Percentiles rank a stretch among this genome's conserved stretches.
These are phyloP conservation scores for Conops quadrifasciatus DNA, from an alignment of 2,888 invertebrate species.

Conservation along the genomic window DNA sequence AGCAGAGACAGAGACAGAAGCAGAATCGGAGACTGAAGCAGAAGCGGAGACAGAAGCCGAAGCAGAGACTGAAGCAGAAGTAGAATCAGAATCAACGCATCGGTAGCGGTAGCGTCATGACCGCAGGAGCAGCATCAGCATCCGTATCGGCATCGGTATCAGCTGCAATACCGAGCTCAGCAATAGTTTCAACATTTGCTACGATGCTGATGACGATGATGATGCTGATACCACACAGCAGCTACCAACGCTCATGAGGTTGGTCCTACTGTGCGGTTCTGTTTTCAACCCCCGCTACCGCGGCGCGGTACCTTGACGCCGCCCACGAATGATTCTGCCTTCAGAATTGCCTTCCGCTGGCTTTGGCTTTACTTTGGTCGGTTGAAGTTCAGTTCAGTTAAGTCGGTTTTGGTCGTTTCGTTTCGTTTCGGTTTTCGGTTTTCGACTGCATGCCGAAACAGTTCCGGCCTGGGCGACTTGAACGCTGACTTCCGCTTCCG, in stretches of 20 bases:
- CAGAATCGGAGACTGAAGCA: no score
- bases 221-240: no score
- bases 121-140: slow-evolving; percentile 8
- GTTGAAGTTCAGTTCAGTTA: no score
- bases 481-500: slow-evolving; percentile 54
- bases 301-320: neutral
- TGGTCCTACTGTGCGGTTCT: no score
- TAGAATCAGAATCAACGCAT: no score
- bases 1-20: neutral
- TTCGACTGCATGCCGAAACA: slow-evolving; percentile 13
- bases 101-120: slow-evolving; percentile 12
- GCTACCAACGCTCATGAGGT: no score
- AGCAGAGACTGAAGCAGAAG: no score
- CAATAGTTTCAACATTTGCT: slow-evolving; percentile 1
- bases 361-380: no score
- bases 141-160: slow-evolving; percentile 33
- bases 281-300: neutral
- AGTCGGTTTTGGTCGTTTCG: no score
- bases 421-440: slow-evolving; percentile 1
- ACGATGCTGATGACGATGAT: no score
- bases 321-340: neutral
- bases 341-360: no score
- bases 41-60: no score
- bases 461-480: slow-evolving; percentile 35
- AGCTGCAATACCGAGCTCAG: slow-evolving; percentile 27